A percentile compares a stretch with the other conserved stretches of the same genome.
Conservation (phyloP, 1,140 invertebrate genomes). For the Drosophila orena region DNA sequence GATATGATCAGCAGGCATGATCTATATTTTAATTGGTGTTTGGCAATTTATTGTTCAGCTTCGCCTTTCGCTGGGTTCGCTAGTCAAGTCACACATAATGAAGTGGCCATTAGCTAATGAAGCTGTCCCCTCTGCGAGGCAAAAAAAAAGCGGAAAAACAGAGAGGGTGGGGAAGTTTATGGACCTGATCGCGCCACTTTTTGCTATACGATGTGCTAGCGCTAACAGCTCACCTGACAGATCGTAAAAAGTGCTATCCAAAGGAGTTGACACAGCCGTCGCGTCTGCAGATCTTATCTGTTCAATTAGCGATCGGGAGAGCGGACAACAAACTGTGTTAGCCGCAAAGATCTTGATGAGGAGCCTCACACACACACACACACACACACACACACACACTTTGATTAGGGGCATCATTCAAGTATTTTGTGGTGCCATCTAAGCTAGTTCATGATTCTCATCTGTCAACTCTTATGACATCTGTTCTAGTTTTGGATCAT, state of each 20-base stretch:
- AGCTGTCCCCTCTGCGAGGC: constrained; percentile 54
- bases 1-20: constrained; percentile 72
- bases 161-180: constrained; percentile 20
- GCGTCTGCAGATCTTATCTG: constrained; percentile 25
- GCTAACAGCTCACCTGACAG: constrained; percentile 54
- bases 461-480: no score
- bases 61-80: constrained; percentile 18
- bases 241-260: constrained; percentile 47
- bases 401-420: no score
- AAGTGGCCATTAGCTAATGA: constrained; percentile 80
- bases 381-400: neutral
- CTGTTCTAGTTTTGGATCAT: no score
- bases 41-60: constrained; percentile 51
- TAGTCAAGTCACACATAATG: constrained; percentile 40
- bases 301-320: constrained; percentile 34
- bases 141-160: constrained; percentile 22
- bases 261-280: constrained; percentile 35
- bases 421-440: no score
- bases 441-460: no score
- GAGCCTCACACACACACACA: no score
- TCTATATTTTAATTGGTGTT: constrained; percentile 81
- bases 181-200: constrained; percentile 25
- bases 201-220: constrained; percentile 49
- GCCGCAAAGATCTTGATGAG: constrained; percentile 1
- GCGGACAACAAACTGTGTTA: constrained; percentile 11